Conservation (phyloP, 2,113 vertebrate species). For the Perognathus longimembris region DNA sequence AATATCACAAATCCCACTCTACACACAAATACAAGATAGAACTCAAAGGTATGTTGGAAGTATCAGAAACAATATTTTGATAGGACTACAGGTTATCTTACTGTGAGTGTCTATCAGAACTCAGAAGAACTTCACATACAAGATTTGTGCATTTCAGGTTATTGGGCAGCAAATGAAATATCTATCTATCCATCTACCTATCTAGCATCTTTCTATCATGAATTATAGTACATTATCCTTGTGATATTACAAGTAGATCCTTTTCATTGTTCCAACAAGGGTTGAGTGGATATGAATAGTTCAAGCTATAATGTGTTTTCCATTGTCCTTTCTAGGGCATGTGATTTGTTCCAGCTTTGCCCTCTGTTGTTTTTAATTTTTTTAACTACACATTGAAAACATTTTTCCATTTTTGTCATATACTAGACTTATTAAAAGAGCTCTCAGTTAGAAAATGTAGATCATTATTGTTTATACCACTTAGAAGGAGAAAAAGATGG, state of each 20-base stretch:
- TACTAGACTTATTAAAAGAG: background rate
- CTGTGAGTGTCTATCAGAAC: background rate
- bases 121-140: background rate
- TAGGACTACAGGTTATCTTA: background rate
- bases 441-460: background rate
- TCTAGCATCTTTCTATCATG: too few species aligned
- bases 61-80: background rate
- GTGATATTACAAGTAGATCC: background rate
- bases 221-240: background rate
- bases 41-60: background rate
- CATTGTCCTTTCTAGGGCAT: background rate
- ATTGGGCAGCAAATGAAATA: background rate
- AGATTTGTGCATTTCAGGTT: background rate
- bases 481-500: rapidly evolving
- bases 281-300: background rate
- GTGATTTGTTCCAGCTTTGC: background rate
- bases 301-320: background rate
- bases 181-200: background rate
- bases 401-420: background rate
- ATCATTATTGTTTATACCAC: background rate
- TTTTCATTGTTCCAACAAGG: background rate
- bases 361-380: background rate
- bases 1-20: background rate
- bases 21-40: background rate
- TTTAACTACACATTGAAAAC: background rate